Base-by-base conservation (phyloP, 1,140 invertebrate species). In the Ptiloglossa arizonensis region DNA sequence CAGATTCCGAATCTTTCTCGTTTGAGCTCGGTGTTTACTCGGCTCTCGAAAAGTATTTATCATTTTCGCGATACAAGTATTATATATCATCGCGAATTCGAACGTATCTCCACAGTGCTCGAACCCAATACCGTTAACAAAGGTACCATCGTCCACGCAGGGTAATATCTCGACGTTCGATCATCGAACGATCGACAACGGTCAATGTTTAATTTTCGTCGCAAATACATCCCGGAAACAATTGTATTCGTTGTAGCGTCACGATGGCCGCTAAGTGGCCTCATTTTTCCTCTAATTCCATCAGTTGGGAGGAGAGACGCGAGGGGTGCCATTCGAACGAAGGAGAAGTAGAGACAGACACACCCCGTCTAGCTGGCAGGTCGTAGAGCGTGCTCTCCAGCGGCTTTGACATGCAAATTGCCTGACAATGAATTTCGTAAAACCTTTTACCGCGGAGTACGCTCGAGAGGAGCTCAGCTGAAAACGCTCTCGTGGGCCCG, bases 391-490 rank as follows among this genome's bases (percentile, higher is more conserved):
- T 80, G 79, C 78, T 83, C 82, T 80, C 68, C 77, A 76, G 69
- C 81, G 82, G 85, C 90, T 91, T 91, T 92, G 91, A 91, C 87
- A 92, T 92, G 91, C 89, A 92, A 92, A 92, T 92, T 91, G 87
- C 70, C 86, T 89, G 90, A 92, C 91, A 92, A 92, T 92, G 90
- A 92, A 92, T 92, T 92, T 92, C 90, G 89, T 89, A 91, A 92
- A 91, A 92, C 91, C 90, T 92, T 92, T 92, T 92, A 92, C 89
- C 89, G 87, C 82, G 85, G 87, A 87, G 87, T 88, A 85, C 86
- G 88, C 83, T 86, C 75, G 54, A 67, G 75, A 63, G 68, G 50
- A 72, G 70, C 70, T 62, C 32, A 71, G 67, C 29, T 48, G 81
- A 73, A 72, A 78, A 83, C 68, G 80, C 75, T 77, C 74, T 82